Evolutionary conservation across 2,113 vertebrate species (phyloP).

Genomic region (Alces alces): DNA sequence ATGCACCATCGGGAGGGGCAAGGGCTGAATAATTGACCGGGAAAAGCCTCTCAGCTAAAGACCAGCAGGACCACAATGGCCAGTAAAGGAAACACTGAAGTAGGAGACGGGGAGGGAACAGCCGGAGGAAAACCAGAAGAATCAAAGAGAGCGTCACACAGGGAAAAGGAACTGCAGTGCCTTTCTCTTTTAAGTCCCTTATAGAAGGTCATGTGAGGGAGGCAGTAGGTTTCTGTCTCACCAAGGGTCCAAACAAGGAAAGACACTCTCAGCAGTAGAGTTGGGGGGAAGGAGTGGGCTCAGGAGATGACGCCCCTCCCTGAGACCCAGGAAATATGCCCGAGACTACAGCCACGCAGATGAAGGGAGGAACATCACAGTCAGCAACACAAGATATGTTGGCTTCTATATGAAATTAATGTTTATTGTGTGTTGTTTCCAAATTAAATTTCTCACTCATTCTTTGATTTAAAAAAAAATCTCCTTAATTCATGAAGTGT

Average conservation of each 20-base stretch:
- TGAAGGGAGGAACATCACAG: not conserved
- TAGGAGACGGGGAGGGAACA: not conserved
- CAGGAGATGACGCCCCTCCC: not conserved
- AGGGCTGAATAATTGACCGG: not conserved
- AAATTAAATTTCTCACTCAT: conserved; percentile 32
- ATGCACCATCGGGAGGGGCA: not conserved
- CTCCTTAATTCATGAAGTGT: not conserved
- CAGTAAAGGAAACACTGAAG: not conserved
- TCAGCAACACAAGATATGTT: not conserved
- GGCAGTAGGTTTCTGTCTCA: not conserved
- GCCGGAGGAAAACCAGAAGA: not conserved
- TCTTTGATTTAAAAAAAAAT: not conserved
- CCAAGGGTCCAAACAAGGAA: not conserved
- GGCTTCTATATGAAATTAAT: not conserved
- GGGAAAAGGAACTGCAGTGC: not conserved
- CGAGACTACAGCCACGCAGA: not conserved
- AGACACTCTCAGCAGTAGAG: not conserved
- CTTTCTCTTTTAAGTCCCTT: not conserved
- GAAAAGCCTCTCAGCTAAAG: not conserved
- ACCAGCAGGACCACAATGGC: not conserved
- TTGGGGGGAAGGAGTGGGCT: not conserved
- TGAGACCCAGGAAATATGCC: not conserved
- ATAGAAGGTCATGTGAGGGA: not conserved
- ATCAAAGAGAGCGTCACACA: not conserved
- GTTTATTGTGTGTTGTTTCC: not conserved